Base-by-base conservation (phyloP, 2,797 vertebrate genomes). In the Myotis myotis region DNA sequence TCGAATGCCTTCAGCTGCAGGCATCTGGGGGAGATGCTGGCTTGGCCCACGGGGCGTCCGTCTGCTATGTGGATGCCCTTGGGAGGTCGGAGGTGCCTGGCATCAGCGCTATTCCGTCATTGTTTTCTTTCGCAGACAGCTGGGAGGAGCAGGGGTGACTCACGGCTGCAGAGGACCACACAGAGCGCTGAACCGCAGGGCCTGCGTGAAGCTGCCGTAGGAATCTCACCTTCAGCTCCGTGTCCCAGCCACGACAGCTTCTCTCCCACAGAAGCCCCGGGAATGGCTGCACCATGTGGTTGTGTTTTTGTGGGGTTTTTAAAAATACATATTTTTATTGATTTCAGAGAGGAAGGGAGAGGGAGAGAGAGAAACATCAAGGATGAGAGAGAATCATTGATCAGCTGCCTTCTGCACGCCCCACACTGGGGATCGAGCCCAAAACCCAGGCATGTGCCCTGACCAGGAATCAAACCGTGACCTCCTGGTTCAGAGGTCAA, bases 81-180 rank as follows among this genome's bases (percentile, higher is more conserved):
- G 44, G 95, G 92, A 91, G 70, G 62, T 16, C 55, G 66, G 74
- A 82, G 28, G 36, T 62, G 41, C 60, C n/a, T 0, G 1, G 70
- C 36, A 49, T 28, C 25, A 6, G 6, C 38, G 60, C 55, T 41
- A 62, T 49, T n/a, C 10, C 16, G 16, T 84, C 72, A 36, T 33
- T 84, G 84, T 83, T 96, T 92, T 87, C 84, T 82, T 86, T 60
- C 38, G 57, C 7, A 20, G 1, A 23, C 80, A 95, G 28, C 66
- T 84, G 51, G 82, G 68, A 28, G 64, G 4, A 71, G 33, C 20
- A 23, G 51, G 36, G 22, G 7, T 41, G 62, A 72, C 28, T 71
- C 68, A 44, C 25, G 30, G 30, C 3, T 5, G 38, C 88, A 44
- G n/a, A 91, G 75, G 74, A 89, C 81, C 74, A 83, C 93, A 60